Evolutionary conservation across 2,888 invertebrate species (phyloP), one percentile per base, ranked within the genome.

Genomic region (Acanthosepion esculentum): DNA sequence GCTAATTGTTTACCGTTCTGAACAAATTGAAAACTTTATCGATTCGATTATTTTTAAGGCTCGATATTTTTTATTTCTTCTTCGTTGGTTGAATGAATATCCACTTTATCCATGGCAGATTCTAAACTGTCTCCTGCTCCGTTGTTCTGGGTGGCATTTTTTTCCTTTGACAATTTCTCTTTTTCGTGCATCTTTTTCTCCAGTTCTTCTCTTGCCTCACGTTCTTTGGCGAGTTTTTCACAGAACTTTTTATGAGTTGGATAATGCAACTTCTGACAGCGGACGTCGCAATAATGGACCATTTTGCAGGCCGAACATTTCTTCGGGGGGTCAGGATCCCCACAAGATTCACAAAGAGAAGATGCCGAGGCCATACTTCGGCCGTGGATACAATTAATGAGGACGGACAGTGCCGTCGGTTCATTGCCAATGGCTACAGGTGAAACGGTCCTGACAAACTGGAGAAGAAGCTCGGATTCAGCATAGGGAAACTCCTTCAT

Each of bases 291-390:
- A 97, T 99, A 99, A 97, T 98, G 98, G 94, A 99, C 97, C 97
- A 96, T 98, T 96, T 99, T 99, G 97, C 99, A 99, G 97, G 99
- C 99, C 23, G 99, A 98, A 97, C 99, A 99, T 97, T 99, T 99
- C 97, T 99, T 99, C 18, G 98, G 98, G 0, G 99, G 99, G 96
- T 98, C 96, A 15, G 95, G 94, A 92, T 96, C 96, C 15, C 96
- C 97, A 96, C 97, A 97, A 0, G 97, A 96, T 33, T 94, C 95
- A 95, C 97, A 97, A 12, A 95, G 95, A 15, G 95, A 95, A 20
- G 97, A 96, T 94, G 98, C 97, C 94, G 96, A 96, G 20, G 95
- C 95, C 95, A 96, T 98, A 96, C 98, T 98, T 97, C 99, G 99
- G 0, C 99, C 99, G 97, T 99, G 99, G 55, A 99, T 98, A 12